Base-by-base conservation (phyloP, 2,888 invertebrate genomes). In the Rhyacophila evoluta region DNA sequence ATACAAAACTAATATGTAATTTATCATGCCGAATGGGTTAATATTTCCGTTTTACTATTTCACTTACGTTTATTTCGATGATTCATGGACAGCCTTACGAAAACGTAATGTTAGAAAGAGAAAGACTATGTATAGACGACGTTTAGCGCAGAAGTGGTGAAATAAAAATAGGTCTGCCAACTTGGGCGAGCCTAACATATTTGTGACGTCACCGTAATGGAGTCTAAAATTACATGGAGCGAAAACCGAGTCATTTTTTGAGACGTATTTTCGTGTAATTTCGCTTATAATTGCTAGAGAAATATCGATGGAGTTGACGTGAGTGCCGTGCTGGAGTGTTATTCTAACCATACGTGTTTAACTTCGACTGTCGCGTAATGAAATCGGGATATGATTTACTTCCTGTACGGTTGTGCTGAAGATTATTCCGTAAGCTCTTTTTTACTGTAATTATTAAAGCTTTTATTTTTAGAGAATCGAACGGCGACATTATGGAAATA, bases 91-190 rank as follows among this genome's bases (percentile, higher is more conserved):
- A 10, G 25, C 25, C 8, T 10, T 55, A 19, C 12, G 19, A 25
- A 55, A 55, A 25, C 25, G 8, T 25, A 1, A 19, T 4, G 55
- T 0, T 19, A 55, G 55, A 55, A 55, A 69, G 69, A 28, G 69
- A 69, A 1, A 1, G 15, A 8, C 8, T 10, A 36, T 19, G 37
- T 8, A 12, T 6, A 4, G 38, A 12, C 15, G 72, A 37, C 2
- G 28, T 29, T 37, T 71, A 36, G 28, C 70, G 8, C 27, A 37
- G 15, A 33, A 36, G 55, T 55, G 25, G 41, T 75, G 84, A 86
- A 85, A 87, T 86, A 87, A 88, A 89, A 89, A 89, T 89, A 89
- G 88, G 89, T 88, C 88, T 88, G 89, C 89, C 89, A 88, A 89
- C 89, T 80, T 80, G 80, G 77, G 77, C 80, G 77, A 80, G 72